A percentile compares a stretch with the other conserved stretches of the same genome.
Conservation (phyloP, 2,113 vertebrate genomes). For the Elaphurus davidianus region DNA sequence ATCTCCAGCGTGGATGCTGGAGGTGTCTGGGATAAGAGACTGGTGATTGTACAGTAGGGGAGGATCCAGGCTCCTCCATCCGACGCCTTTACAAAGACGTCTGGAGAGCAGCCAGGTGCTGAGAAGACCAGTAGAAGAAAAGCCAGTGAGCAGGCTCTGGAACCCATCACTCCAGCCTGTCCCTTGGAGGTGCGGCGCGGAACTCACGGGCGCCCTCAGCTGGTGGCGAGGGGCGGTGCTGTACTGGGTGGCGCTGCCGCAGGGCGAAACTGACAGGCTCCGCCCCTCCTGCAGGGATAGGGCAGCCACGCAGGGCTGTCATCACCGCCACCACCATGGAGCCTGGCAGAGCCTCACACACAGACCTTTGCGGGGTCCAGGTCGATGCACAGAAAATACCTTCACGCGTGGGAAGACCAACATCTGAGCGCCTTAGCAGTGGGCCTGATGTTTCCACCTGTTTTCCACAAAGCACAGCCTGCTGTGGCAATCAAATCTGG, state of each 20-base stretch:
- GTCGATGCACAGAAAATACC: not conserved
- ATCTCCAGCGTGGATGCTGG: not conserved
- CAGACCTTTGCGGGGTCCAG: not conserved
- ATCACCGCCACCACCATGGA: not conserved
- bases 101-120: too few species aligned
- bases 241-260: not conserved
- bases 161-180: fast-evolving
- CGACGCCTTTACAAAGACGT: not conserved
- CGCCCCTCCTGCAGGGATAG: not conserved
- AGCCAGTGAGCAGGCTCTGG: not conserved
- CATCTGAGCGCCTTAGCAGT: not conserved
- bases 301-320: not conserved
- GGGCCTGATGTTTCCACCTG: too few species aligned
- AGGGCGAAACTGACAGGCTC: fast-evolving
- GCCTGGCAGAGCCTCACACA: not conserved
- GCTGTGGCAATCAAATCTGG: not conserved
- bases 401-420: not conserved
- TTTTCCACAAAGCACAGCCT: not conserved
- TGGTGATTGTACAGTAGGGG: not conserved
- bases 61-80: fast-evolving
- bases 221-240: fast-evolving
- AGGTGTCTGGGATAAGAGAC: not conserved
- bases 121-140: not conserved
- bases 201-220: not conserved
- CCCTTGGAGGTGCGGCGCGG: not conserved